Percentiles rank a stretch among this genome's conserved stretches.
Conservation (phyloP, 2,888 invertebrate genomes). For the Adelphocoris suturalis region DNA sequence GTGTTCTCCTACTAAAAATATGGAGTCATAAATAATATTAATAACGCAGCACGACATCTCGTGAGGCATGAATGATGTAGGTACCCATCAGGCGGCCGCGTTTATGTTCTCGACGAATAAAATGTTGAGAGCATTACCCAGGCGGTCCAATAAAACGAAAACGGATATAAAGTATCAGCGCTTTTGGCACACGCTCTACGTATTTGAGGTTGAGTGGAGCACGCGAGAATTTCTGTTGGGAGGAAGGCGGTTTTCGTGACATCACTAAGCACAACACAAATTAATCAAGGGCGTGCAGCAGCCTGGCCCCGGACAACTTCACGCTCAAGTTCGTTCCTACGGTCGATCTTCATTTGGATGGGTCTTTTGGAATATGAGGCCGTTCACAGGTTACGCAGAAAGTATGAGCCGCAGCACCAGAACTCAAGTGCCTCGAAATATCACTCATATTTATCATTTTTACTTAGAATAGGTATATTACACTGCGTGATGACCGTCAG, state of each 20-base stretch:
- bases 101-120: background rate
- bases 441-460: no score
- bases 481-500: no score
- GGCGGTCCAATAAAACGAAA: conserved; percentile 8
- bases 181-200: conserved; percentile 16
- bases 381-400: no score
- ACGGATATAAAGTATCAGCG: conserved; percentile 25
- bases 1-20: background rate
- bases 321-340: conserved; percentile 5
- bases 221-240: background rate
- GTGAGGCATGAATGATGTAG: conserved; percentile 2
- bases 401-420: no score
- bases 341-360: background rate
- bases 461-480: no score
- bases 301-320: background rate
- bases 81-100: background rate
- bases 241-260: conserved; percentile 8
- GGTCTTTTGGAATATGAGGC: background rate
- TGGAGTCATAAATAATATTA: conserved; percentile 18
- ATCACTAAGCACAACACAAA: background rate
- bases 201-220: background rate
- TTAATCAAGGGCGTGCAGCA: conserved; percentile 2
- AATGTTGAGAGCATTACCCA: background rate
- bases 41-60: background rate
- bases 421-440: no score